These are phyloP conservation scores for Diloba caeruleocephala DNA, from an alignment of 2,888 invertebrate species.

Conservation along the genomic window DNA sequence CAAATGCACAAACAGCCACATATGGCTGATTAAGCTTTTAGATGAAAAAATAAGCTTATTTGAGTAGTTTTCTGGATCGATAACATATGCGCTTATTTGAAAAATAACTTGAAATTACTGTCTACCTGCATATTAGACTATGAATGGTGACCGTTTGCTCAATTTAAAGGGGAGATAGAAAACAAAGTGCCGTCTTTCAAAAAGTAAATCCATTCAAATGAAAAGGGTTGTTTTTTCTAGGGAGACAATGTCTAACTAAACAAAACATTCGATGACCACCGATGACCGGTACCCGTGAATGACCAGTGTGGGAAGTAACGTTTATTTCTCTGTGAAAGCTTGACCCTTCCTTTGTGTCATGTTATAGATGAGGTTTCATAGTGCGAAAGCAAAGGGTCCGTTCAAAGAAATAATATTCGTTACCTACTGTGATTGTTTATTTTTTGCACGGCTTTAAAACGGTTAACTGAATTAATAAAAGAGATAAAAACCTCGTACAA, in stretches of 20 bases:
- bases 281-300: constrained; percentile 84
- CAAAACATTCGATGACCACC: constrained; percentile 83
- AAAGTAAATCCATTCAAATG: constrained; percentile 65
- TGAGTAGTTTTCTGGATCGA: no score
- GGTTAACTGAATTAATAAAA: constrained; percentile 75
- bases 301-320: constrained; percentile 86
- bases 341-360: constrained; percentile 78
- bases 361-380: constrained; percentile 73
- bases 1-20: no score
- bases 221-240: constrained; percentile 76
- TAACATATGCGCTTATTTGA: no score
- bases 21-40: no score
- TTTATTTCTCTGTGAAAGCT: constrained; percentile 72
- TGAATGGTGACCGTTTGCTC: constrained; percentile 72
- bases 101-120: constrained; percentile 15
- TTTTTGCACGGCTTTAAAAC: constrained; percentile 78
- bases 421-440: constrained; percentile 68
- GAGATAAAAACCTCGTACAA: constrained; percentile 73
- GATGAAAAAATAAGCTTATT: no score
- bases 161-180: constrained; percentile 76
- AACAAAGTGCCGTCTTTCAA: constrained; percentile 72
- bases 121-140: constrained; percentile 39
- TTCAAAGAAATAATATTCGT: constrained; percentile 67
- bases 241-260: constrained; percentile 75
- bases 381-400: constrained; percentile 72